phyloP scores from a whole-genome alignment of 2,113 vertebrate genomes.

The Apeltes quadracus region DNA sequence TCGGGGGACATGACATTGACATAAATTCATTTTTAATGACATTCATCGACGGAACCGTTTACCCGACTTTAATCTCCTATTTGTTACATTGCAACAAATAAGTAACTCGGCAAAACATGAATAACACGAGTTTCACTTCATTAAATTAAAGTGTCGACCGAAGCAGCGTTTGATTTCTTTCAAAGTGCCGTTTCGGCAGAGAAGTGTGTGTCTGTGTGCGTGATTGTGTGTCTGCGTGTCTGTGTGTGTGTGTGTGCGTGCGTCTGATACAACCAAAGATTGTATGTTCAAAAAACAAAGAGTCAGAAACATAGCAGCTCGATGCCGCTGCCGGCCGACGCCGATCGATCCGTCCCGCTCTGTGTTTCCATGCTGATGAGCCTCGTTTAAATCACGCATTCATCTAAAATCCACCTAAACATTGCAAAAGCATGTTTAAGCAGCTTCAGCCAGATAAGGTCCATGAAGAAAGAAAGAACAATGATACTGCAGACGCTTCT shows the following conservation, averaged over 20 bases:
- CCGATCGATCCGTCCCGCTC: background rate
- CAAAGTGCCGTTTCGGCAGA: too few species aligned
- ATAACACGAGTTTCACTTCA: too few species aligned
- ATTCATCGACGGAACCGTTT: background rate
- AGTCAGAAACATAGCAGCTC: slow-evolving; percentile 12
- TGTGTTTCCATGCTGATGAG: slow-evolving; percentile 9
- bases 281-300: background rate
- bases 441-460: too few species aligned
- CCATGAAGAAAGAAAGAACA: too few species aligned
- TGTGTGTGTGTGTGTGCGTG: background rate
- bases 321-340: slow-evolving; percentile 1
- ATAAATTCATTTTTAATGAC: background rate
- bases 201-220: background rate
- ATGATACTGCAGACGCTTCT: background rate
- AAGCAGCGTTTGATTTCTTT: too few species aligned
- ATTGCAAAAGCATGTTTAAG: too few species aligned
- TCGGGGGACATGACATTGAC: background rate
- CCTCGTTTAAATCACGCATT: background rate
- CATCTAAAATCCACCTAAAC: background rate
- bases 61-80: background rate
- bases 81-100: too few species aligned
- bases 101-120: too few species aligned
- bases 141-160: too few species aligned
- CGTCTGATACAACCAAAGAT: slow-evolving; percentile 17
- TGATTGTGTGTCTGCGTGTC: background rate